Conservation (phyloP, 1,140 invertebrate species). For the Hylyphantes graminicola region DNA sequence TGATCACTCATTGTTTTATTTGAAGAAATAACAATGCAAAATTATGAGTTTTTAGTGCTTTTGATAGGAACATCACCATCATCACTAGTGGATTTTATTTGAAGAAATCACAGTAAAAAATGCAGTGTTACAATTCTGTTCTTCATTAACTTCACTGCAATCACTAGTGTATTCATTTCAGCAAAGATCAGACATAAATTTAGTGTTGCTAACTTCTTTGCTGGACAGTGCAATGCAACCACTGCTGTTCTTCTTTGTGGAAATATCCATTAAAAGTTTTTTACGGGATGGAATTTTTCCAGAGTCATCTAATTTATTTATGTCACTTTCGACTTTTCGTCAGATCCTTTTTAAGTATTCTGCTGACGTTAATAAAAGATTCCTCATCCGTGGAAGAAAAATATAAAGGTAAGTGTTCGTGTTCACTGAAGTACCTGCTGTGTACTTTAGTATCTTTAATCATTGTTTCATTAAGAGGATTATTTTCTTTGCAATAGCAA, state of each 20-base stretch:
- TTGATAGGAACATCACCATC: too few relatives aligned
- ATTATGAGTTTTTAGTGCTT: too few relatives aligned
- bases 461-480: neutral
- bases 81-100: too few relatives aligned
- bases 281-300: neutral
- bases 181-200: neutral
- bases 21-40: too few relatives aligned
- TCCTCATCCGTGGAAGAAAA: constrained; percentile 33
- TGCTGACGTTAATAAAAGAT: constrained; percentile 28
- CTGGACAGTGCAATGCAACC: neutral
- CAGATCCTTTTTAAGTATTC: constrained; percentile 29
- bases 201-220: neutral
- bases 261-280: neutral
- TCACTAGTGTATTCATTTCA: neutral
- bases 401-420: constrained; percentile 25
- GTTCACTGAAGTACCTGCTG: constrained; percentile 8
- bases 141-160: neutral
- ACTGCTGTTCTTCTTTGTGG: neutral
- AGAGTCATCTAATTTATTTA: neutral
- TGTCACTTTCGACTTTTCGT: neutral
- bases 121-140: constrained; percentile 2
- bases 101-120: neutral
- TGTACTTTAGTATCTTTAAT: neutral
- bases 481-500: neutral
- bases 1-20: too few relatives aligned